Base-by-base conservation (phyloP, 2,113 vertebrate genomes). In the Ondatra zibethicus region DNA sequence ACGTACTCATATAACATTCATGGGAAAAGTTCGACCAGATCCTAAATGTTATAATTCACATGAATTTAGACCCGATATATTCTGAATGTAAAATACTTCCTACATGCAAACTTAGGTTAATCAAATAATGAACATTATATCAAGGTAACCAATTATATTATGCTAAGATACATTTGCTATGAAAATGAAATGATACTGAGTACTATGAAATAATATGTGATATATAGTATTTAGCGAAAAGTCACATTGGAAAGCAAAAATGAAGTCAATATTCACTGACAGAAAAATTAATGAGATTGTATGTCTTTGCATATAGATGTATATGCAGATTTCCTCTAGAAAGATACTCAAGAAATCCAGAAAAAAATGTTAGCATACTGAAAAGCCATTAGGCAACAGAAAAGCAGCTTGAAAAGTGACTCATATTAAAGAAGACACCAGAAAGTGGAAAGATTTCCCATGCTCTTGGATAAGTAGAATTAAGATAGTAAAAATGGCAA, bases 271-370 rank as follows among this genome's bases (percentile, higher is more conserved):
- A 39, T 84, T 52, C 2, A 21, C 29, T 58, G 2, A 63, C 12
- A 31, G 50, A 65, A 63, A 31, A 66, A 52, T 36, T 21, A 50
- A 5, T 72, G 14, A 77, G 89, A 36, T 8, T 78, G 1, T 61
- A 0, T n/a, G 8, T 21, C 3, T 52, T 25, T 61, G 9, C 1
- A 4, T 7, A 45, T 14, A 42, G 1, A 23, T 13, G 39, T 1
- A 31, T 7, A 36, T 36, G 55, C 1, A 81, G 19, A 68, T 8
- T 52, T 63, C 65, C 27, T 68, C 14, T 81, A 55, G 9, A 12
- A 76, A 0, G 25, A 68, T 50, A 61, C 23, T 10, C 5, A 72
- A 72, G 36, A 87, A 33, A 47, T 82, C 25, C 1, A 10, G 42
- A 92, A 50, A 2, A 2, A 75, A 7, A 45, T n/a, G 5, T 86